phyloP scores from a whole-genome alignment of 2,113 vertebrate species.

The Cebus imitator region DNA sequence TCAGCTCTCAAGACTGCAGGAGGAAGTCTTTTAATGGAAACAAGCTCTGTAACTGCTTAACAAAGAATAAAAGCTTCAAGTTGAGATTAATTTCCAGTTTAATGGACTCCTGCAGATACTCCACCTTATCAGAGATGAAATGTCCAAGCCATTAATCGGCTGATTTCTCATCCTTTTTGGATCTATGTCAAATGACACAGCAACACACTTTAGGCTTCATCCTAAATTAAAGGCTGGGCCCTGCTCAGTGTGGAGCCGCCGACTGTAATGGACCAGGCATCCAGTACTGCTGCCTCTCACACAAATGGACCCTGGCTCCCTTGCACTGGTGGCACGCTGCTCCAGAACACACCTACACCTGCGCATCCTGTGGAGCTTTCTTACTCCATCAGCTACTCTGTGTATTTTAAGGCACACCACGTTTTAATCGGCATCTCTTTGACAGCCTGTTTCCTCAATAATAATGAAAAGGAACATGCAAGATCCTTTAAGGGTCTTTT shows the following conservation, averaged over 20 bases:
- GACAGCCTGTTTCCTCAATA: background rate
- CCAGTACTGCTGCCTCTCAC: background rate
- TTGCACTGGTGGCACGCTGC: background rate
- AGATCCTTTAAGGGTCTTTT: background rate
- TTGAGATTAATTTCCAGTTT: background rate
- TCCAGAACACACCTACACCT: fast-evolving
- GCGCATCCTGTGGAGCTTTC: fast-evolving
- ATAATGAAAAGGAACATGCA: background rate
- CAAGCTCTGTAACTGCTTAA: conserved; percentile 52
- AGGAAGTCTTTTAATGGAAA: background rate
- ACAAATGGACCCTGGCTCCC: background rate
- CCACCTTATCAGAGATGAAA: background rate
- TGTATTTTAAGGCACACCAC: background rate
- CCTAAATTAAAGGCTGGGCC: background rate
- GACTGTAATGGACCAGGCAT: background rate
- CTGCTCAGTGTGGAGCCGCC: background rate
- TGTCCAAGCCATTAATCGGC: no score
- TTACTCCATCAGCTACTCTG: no score
- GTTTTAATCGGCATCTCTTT: background rate
- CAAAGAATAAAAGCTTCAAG: background rate
- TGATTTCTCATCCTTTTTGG: background rate
- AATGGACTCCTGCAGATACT: background rate
- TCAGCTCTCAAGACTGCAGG: background rate
- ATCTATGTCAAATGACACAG: background rate
- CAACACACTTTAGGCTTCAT: no score